Evolutionary conservation across 2,888 invertebrate species (phyloP).

Genomic region (Netelia fuscicornis): DNA sequence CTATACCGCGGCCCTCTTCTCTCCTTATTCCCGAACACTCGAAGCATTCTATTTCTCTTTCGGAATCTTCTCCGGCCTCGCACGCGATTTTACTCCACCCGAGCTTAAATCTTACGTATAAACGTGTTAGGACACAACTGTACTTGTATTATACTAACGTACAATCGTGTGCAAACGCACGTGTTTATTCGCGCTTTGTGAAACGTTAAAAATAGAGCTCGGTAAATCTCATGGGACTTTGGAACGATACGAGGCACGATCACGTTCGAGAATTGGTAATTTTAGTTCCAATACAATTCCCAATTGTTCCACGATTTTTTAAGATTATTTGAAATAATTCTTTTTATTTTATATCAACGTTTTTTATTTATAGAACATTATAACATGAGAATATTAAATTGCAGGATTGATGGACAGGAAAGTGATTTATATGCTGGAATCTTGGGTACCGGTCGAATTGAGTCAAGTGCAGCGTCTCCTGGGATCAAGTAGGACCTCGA

Average conservation of each 20-base stretch:
- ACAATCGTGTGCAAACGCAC: neutral
- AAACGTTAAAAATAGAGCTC: slow-evolving; percentile 14
- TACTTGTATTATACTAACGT: slow-evolving; percentile 6
- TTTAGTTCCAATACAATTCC: neutral
- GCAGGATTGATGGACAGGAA: neutral
- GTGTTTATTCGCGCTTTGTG: slow-evolving; percentile 20
- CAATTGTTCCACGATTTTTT: neutral
- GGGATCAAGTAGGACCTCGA: neutral
- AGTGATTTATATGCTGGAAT: neutral
- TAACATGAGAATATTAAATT: neutral
- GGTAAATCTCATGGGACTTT: neutral
- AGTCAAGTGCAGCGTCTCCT: neutral
- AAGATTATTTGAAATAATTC: neutral
- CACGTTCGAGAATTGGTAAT: neutral
- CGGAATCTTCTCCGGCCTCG: neutral
- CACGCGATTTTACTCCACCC: slow-evolving; percentile 15
- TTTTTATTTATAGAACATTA: neutral
- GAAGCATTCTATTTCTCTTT: neutral
- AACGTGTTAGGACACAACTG: neutral
- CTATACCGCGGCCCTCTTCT: neutral
- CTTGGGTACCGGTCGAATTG: neutral
- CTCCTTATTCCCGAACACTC: slow-evolving; percentile 3
- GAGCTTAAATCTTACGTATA: neutral
- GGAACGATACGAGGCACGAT: too few species aligned
- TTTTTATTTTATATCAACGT: neutral